Conservation (phyloP, 2,888 invertebrate genomes). For the Tyria jacobaeae region DNA sequence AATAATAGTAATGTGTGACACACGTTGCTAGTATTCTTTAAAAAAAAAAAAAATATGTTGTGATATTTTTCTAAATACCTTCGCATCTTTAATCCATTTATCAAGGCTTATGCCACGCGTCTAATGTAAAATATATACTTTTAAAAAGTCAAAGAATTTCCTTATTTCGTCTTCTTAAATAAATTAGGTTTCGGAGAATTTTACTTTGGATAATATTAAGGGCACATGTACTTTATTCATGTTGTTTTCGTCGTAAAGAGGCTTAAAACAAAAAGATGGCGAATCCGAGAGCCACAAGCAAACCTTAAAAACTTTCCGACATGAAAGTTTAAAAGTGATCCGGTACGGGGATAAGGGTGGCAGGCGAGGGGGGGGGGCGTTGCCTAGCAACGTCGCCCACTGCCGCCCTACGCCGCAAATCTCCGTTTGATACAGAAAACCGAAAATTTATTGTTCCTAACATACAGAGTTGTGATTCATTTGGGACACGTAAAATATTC, state of each 20-base stretch:
- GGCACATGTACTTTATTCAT: conserved; percentile 46
- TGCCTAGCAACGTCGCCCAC: conserved; percentile 78
- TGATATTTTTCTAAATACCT: conserved; percentile 32
- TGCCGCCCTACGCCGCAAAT: conserved; percentile 78
- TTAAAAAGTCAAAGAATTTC: conserved; percentile 49
- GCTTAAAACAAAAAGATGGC: conserved; percentile 80
- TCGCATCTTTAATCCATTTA: conserved; percentile 41
- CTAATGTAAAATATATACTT: conserved; percentile 44
- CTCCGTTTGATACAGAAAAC: conserved; percentile 79
- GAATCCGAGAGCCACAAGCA: conserved; percentile 81
- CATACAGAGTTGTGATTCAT: conserved; percentile 62
- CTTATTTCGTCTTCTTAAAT: conserved; percentile 39
- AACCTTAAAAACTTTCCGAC: conserved; percentile 85
- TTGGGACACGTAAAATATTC: conserved; percentile 29
- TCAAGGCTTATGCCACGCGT: conserved; percentile 39
- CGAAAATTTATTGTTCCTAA: conserved; percentile 79
- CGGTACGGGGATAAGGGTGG: conserved; percentile 56
- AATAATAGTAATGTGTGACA: too few species aligned
- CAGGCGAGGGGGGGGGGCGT: conserved; percentile 57
- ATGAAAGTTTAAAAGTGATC: conserved; percentile 87
- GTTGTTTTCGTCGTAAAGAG: conserved; percentile 68
- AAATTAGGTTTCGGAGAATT: conserved; percentile 40
- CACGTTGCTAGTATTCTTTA: too few species aligned
- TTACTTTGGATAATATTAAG: conserved; percentile 42
- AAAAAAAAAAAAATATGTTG: too few species aligned